Evolutionary conservation across 2,888 invertebrate species (phyloP), one percentile per base, ranked within the genome.

Genomic region (Drosophila recens): DNA sequence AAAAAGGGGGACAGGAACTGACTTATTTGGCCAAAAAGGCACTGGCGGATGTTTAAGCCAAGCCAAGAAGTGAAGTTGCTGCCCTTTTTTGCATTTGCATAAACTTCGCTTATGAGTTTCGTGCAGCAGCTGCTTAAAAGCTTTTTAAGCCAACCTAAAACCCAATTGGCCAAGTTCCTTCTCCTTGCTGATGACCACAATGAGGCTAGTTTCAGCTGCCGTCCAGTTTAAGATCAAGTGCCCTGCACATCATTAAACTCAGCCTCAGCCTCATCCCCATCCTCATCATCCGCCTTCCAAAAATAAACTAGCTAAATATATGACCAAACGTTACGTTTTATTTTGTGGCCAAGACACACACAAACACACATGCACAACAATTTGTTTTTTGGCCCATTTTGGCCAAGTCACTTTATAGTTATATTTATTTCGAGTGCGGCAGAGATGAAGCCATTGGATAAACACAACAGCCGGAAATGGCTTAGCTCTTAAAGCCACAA

Each of bases 31-130:
- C 67, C 63, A 64, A 34, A 48, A 45, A 23, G 23, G 23, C 40
- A 36, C 46, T 15, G 38, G n/a, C 58, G 58, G 43, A 58, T 56
- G 54, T 63, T n/a, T 27, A 15, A 38, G n/a, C 15, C 48, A 54
- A 54, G 46, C 5, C 27, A 5, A 27, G 27, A 27, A 8, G 2
- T 40, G 48, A 36, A 46, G 34, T 15, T 48, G 30, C 49, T 36
- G 27, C 38, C 43, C 48, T 33, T 53, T 53, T 62, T 53, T 74
- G 71, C 72, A 87, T 87, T 86, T 86, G 87, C 86, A 86, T 86
- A 89, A 89, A 86, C 72, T 86, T 89, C 53, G 75, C 82, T 84
- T 86, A 89, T 89, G 84, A 86, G 81, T 87, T 79, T 59, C 45
- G 43, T 62, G 65, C 46, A 51, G 80, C 79, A 72, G 79, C 76